These are phyloP conservation scores for Lates japonicus DNA, from an alignment of 2,797 vertebrate species.

Conservation along the genomic window DNA sequence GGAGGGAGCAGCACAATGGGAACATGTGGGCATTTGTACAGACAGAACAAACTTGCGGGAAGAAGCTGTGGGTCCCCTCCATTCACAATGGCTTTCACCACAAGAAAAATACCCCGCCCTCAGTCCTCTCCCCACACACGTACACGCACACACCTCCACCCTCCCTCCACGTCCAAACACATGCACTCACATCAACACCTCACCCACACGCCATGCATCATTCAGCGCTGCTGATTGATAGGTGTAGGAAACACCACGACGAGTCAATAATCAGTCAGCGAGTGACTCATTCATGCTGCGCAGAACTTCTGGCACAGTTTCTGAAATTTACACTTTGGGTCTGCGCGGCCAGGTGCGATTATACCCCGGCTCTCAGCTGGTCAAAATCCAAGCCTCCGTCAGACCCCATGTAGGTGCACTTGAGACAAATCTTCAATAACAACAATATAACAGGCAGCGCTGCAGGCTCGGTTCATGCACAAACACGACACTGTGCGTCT, in stretches of 20 bases:
- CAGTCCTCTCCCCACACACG: background rate
- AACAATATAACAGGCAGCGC: conserved; percentile 25
- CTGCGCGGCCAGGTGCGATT: conserved; percentile 34
- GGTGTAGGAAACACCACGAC: conserved; percentile 24
- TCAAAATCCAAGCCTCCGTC: conserved; percentile 7
- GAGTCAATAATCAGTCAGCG: conserved; percentile 19
- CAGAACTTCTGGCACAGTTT: conserved; percentile 64
- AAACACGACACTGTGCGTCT: conserved; percentile 17
- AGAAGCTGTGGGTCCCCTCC: conserved; percentile 41
- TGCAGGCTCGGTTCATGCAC: conserved; percentile 36
- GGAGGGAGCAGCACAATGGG: conserved; percentile 54
- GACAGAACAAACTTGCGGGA: conserved; percentile 45
- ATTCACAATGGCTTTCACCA: conserved; percentile 28
- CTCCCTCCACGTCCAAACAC: conserved; percentile 32
- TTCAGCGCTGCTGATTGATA: conserved; percentile 39
- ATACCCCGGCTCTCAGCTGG: conserved; percentile 5
- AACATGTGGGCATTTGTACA: conserved; percentile 43
- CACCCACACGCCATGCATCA: conserved; percentile 54
- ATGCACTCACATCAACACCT: conserved; percentile 2
- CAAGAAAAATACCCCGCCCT: background rate
- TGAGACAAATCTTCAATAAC: conserved; percentile 7
- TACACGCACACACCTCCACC: background rate
- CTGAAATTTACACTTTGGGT: conserved; percentile 13
- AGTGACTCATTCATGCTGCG: conserved; percentile 53
- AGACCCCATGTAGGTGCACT: conserved; percentile 29